phyloP scores from a whole-genome alignment of 2,888 invertebrate species.

The Pardosa pseudoannulata region DNA sequence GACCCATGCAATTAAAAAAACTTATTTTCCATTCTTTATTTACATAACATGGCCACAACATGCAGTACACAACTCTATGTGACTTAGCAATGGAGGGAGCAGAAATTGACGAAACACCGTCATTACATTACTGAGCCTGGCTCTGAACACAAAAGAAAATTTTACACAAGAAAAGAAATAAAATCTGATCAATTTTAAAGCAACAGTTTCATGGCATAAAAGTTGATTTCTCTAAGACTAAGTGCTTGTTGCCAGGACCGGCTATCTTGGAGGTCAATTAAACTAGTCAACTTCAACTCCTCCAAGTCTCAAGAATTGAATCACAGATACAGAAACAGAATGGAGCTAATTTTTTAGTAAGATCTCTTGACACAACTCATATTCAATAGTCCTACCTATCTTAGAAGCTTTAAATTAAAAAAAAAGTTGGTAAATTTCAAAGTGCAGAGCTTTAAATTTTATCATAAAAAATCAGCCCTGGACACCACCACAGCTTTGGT shows the following conservation, averaged over 20 bases:
- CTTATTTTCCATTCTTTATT: slow-evolving; percentile 63
- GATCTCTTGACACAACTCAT: slow-evolving; percentile 41
- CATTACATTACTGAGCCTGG: slow-evolving; percentile 33
- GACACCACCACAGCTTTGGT: slow-evolving; percentile 50
- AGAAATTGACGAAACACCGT: slow-evolving; percentile 45
- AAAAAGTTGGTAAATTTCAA: slow-evolving; percentile 7
- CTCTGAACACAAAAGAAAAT: slow-evolving; percentile 24
- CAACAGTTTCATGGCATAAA: slow-evolving; percentile 39
- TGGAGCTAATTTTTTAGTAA: slow-evolving; percentile 33
- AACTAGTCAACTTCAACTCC: slow-evolving; percentile 14
- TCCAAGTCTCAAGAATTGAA: slow-evolving; percentile 33
- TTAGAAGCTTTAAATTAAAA: slow-evolving; percentile 38
- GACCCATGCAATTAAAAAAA: slow-evolving; percentile 62
- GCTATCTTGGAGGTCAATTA: slow-evolving; percentile 40
- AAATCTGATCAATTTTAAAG: slow-evolving; percentile 24
- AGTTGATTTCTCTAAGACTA: slow-evolving; percentile 55
- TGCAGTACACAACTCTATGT: slow-evolving; percentile 68
- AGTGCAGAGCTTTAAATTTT: neutral
- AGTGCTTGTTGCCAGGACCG: slow-evolving; percentile 53
- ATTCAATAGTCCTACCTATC: slow-evolving; percentile 39
- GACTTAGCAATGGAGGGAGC: slow-evolving; percentile 70
- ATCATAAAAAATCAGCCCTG: slow-evolving; percentile 35
- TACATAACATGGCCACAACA: slow-evolving; percentile 72
- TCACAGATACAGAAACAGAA: slow-evolving; percentile 40
- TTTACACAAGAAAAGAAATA: slow-evolving; percentile 18